phyloP scores from a whole-genome alignment of 1,140 invertebrate genomes.

The Trypoxylus dichotomus region DNA sequence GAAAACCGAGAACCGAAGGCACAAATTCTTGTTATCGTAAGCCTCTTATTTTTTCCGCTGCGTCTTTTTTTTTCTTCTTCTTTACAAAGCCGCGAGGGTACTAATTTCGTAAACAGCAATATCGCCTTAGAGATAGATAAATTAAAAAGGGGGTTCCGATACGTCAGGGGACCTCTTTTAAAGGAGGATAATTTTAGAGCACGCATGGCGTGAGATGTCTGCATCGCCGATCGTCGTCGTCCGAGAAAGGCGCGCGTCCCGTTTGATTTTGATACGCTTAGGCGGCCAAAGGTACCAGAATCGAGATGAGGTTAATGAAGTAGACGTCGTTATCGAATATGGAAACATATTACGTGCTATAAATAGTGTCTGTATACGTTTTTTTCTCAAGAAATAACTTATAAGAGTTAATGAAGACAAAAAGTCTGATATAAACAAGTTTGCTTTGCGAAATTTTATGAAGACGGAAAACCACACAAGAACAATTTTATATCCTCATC shows the following conservation, averaged over 20 bases:
- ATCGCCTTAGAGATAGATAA: background rate
- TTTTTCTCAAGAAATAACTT: no score
- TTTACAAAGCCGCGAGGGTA: background rate
- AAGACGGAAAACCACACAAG: no score
- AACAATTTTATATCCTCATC: no score
- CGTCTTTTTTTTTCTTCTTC: background rate
- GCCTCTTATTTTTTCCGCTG: no score
- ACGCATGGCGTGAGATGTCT: background rate
- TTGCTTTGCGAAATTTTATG: no score
- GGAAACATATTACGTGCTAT: background rate
- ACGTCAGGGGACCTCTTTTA: background rate
- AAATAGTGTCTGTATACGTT: background rate
- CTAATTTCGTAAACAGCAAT: background rate
- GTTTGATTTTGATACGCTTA: slow-evolving; percentile 18
- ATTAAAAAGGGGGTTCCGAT: background rate
- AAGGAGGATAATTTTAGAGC: background rate
- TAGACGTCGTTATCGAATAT: background rate
- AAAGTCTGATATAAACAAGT: no score
- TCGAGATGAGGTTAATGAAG: background rate
- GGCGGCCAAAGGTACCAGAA: background rate
- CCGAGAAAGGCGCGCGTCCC: background rate
- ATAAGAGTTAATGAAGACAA: no score
- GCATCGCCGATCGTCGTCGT: no score
- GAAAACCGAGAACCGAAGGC: no score
- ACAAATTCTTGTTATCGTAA: no score